These are phyloP conservation scores for Etheostoma cragini DNA, from an alignment of 2,113 vertebrate species.

Conservation along the genomic window DNA sequence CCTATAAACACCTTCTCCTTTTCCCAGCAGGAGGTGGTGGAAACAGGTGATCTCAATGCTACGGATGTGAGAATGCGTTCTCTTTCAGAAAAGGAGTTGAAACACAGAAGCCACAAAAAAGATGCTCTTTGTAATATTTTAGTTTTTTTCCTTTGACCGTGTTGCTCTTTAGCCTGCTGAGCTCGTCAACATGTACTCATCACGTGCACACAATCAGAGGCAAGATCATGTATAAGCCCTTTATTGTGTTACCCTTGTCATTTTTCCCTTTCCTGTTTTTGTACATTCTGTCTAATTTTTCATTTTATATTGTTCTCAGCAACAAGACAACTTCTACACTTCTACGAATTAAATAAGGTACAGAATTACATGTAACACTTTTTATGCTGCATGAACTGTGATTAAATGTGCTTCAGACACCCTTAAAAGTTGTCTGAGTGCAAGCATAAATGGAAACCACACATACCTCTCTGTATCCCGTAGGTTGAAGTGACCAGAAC, in stretches of 20 bases:
- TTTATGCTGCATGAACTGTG: not conserved
- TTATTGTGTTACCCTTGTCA: not conserved
- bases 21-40: constrained; percentile 33
- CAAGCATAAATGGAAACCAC: not conserved
- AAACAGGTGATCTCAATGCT: constrained; percentile 52
- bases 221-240: not conserved
- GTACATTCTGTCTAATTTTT: not conserved
- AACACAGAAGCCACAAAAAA: not conserved
- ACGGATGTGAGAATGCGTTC: not conserved
- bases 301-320: not conserved
- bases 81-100: not conserved
- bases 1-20: constrained; percentile 65
- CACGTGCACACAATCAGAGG: not conserved
- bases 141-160: not conserved
- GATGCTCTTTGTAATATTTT: not conserved
- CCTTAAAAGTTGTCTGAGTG: not conserved
- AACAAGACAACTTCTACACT: not conserved
- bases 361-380: not conserved
- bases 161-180: not conserved
- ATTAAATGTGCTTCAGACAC: not conserved
- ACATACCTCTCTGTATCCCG: constrained; percentile 90
- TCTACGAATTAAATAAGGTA: not conserved
- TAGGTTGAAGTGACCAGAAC: constrained; percentile 83
- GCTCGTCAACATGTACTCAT: not conserved
- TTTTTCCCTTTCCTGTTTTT: not conserved